Evolutionary conservation across 2,113 vertebrate species (phyloP), one percentile per base, ranked within the genome.

Genomic region (Cololabis saira): DNA sequence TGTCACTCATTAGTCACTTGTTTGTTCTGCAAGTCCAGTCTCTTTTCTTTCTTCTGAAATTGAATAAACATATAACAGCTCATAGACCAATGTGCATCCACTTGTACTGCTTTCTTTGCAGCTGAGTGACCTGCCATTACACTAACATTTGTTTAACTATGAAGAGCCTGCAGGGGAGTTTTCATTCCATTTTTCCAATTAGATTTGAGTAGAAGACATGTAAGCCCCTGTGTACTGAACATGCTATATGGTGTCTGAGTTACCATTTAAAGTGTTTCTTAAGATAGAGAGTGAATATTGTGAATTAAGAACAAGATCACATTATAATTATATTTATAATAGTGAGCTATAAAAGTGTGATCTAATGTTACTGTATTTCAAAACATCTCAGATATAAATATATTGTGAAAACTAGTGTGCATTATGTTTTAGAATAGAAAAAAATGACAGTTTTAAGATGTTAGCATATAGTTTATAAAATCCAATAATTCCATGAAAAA

Each of bases 111-210:
- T 80, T 88, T 84, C 61, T 71, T 75, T 70, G 86, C 85, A 93
- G 83, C 89, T 85, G 83, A 92, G 87, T 82, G 84, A 88, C 83
- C 83, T 83, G 90, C 93, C 93, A 94, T 94, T 94, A 94, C 90
- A 91, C 80, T 90, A 88, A 92, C 93, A 95, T 95, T 87, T 94
- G 94, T 93, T 94, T 96, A 96, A 96, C 94, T 94, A 95, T 94
- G 91, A 92, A 91, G 84, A 92, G 93, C 92, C 91, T 88, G 87
- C 89, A 92, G 95, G 95, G 94, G 91, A 93, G 74, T 81, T 79
- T 85, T 67, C 65, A 81, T 75, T 81, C 49, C 43, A 71, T 85
- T 89, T 83, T 84, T 86, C 71, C 85, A 85, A 78, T 87, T 86
- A 81, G 83, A 82, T 64, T 62, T 19, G 52, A 82, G 86, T 89